phyloP scores from a whole-genome alignment of 1,140 invertebrate genomes.

The Brachionus rubens region DNA sequence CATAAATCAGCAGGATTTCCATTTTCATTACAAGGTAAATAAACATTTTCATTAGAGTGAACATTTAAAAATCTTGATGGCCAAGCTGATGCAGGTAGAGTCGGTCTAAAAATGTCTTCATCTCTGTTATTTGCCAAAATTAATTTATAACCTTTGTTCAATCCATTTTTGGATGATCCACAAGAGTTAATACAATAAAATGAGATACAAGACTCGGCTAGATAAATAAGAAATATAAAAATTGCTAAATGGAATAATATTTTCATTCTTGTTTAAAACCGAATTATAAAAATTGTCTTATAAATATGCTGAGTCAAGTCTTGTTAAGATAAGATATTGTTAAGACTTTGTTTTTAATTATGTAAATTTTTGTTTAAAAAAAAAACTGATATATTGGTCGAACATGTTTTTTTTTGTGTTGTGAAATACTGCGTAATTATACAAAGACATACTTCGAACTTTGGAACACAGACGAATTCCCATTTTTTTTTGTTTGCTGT shows the following conservation, averaged over 20 bases:
- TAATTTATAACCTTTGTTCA: slow-evolving; percentile 28
- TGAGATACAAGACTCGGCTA: neutral
- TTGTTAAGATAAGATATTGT: no score
- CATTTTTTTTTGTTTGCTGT: no score
- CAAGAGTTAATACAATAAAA: slow-evolving; percentile 43
- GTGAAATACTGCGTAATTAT: no score
- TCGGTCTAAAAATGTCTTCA: slow-evolving; percentile 16
- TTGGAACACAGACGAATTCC: no score
- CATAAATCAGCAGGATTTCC: neutral
- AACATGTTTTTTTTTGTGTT: no score
- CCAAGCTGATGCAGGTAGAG: slow-evolving; percentile 18
- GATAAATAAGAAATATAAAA: neutral
- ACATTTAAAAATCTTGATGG: neutral
- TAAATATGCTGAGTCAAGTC: no score
- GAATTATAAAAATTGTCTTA: no score
- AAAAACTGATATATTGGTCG: no score
- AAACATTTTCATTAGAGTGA: neutral
- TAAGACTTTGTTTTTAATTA: no score
- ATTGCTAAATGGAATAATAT: neutral
- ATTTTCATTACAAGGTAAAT: neutral
- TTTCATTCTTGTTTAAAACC: neutral
- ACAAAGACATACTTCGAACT: no score
- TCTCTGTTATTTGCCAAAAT: slow-evolving; percentile 42
- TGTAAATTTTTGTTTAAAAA: no score
- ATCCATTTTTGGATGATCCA: slow-evolving; percentile 4